Conservation (phyloP, 2,888 invertebrate species). For the Cistogaster globosa region DNA sequence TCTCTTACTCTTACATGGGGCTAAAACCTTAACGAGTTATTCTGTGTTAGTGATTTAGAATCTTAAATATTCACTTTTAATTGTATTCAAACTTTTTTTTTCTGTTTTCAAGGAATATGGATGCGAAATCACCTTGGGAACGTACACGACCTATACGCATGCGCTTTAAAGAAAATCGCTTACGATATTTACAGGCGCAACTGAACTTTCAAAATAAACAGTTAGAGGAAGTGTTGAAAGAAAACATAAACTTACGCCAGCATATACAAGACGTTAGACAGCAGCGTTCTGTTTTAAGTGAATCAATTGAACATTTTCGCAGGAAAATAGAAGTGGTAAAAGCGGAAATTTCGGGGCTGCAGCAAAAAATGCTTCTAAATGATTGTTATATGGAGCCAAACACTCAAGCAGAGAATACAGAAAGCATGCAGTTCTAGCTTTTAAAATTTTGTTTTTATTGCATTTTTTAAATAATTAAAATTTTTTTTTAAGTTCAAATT, state of each 20-base stretch:
- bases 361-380: conserved; percentile 22
- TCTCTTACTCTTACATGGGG: no score
- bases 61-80: no score
- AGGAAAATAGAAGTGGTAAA: conserved; percentile 27
- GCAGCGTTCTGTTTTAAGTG: conserved; percentile 55
- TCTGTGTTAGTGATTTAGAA: no score
- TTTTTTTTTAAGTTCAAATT: no score
- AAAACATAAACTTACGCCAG: conserved; percentile 41
- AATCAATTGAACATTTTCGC: conserved; percentile 37
- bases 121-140: conserved; percentile 72
- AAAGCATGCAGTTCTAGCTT: no score
- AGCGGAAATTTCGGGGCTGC: conserved; percentile 37
- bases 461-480: no score
- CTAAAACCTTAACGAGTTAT: no score
- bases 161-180: conserved; percentile 72
- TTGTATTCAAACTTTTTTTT: background rate
- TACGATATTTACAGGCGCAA: conserved; percentile 73
- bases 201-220: conserved; percentile 72
- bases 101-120: conserved; percentile 73
- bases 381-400: background rate
- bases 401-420: background rate
- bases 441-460: no score
- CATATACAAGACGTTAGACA: conserved; percentile 58
- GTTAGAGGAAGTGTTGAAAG: conserved; percentile 69
- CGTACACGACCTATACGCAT: conserved; percentile 74